Percentiles rank a stretch among this genome's conserved stretches.
Conservation (phyloP, 2,888 invertebrate species). For the Hypena proboscidalis region DNA sequence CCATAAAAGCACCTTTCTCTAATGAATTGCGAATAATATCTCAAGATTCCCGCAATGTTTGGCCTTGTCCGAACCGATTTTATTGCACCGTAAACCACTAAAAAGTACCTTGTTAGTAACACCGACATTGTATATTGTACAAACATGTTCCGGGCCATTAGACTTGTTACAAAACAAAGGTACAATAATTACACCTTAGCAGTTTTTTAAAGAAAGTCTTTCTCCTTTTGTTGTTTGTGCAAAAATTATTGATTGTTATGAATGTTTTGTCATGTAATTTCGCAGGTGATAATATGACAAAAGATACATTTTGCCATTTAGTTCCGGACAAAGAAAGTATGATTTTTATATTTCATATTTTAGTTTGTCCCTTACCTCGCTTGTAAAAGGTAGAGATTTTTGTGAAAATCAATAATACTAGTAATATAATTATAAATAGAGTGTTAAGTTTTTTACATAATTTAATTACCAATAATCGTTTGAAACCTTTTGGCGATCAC, state of each 20-base stretch:
- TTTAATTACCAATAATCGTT: no score
- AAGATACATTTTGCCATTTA: slow-evolving; percentile 32
- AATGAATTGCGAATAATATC: slow-evolving; percentile 49
- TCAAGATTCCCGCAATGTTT: slow-evolving; percentile 79
- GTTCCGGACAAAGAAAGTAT: slow-evolving; percentile 46
- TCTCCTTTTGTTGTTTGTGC: slow-evolving; percentile 70
- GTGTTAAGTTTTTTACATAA: no score
- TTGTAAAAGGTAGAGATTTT: slow-evolving; percentile 19
- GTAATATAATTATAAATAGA: no score
- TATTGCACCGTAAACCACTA: slow-evolving; percentile 81
- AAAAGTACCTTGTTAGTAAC: slow-evolving; percentile 73
- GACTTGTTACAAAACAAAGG: slow-evolving; percentile 70
- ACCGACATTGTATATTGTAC: slow-evolving; percentile 69
- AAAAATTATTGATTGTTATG: slow-evolving; percentile 52
- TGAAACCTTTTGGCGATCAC: neutral
- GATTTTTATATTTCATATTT: slow-evolving; percentile 38
- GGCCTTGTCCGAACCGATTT: slow-evolving; percentile 74
- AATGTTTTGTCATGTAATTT: slow-evolving; percentile 46
- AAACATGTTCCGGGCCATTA: slow-evolving; percentile 75
- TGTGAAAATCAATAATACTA: neutral
- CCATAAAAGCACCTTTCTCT: slow-evolving; percentile 41
- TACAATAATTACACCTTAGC: slow-evolving; percentile 74
- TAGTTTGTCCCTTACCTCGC: slow-evolving; percentile 36
- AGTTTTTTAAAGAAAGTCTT: slow-evolving; percentile 76
- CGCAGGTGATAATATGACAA: slow-evolving; percentile 33